Evolutionary conservation across 2,113 vertebrate genomes (phyloP).

Genomic region (Erythrocercus mccallii): DNA sequence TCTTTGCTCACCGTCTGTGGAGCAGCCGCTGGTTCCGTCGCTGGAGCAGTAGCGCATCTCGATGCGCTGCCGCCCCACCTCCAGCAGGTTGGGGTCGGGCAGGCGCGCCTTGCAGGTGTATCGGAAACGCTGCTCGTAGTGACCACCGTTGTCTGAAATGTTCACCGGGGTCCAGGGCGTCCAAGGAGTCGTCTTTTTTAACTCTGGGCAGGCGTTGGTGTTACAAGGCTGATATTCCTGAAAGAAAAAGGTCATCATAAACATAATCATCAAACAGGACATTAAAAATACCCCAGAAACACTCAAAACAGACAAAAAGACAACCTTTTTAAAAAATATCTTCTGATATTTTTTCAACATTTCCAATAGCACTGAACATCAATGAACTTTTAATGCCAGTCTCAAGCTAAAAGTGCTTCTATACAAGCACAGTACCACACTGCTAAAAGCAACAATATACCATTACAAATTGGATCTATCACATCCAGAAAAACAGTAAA

Average conservation of each 20-base stretch:
- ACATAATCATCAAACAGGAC: neutral
- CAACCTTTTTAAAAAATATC: neutral
- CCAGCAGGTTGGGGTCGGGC: conserved; percentile 85
- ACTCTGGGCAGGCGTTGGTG: conserved; percentile 86
- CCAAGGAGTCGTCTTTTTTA: conserved; percentile 98
- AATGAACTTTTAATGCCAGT: neutral
- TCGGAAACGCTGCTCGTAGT: conserved; percentile 94
- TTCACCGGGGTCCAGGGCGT: conserved; percentile 96
- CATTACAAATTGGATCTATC: neutral
- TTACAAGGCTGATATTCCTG: conserved; percentile 97
- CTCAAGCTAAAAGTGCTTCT: neutral
- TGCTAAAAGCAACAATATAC: neutral
- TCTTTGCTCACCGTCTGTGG: conserved; percentile 86
- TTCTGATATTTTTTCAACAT: neutral
- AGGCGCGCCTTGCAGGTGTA: conserved; percentile 96
- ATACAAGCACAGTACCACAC: neutral
- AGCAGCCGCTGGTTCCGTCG: conserved; percentile 91
- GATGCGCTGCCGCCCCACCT: conserved; percentile 92
- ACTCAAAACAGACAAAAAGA: neutral
- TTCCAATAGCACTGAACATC: neutral
- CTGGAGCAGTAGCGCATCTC: conserved; percentile 98
- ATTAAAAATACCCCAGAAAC: neutral
- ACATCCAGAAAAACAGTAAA: neutral
- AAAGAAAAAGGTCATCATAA: neutral
- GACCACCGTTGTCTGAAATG: conserved; percentile 94